These are phyloP conservation scores for Cephalopachus bancanus DNA, from an alignment of 2,797 vertebrate species.

Conservation along the genomic window DNA sequence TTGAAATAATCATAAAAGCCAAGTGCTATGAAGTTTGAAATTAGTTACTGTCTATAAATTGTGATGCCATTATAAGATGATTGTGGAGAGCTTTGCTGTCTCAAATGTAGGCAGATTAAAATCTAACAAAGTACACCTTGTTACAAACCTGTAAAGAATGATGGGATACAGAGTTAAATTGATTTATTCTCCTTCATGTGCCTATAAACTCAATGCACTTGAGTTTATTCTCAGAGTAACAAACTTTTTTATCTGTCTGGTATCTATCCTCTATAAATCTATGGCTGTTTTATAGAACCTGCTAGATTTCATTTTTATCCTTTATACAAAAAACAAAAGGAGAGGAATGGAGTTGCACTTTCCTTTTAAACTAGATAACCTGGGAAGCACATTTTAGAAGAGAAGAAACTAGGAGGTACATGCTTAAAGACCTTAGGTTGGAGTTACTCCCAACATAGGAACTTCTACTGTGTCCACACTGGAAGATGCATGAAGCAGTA, in stretches of 20 bases:
- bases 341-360: background rate
- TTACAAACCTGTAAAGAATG: conserved; percentile 91
- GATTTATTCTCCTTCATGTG: conserved; percentile 88
- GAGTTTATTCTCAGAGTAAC: conserved; percentile 85
- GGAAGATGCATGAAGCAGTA: background rate
- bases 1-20: conserved; percentile 94
- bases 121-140: conserved; percentile 93
- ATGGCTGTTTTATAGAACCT: conserved; percentile 78
- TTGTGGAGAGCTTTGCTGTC: conserved; percentile 92
- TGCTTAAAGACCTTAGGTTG: background rate
- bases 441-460: background rate
- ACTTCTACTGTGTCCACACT: background rate
- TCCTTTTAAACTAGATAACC: background rate
- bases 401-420: background rate
- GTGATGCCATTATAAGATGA: conserved; percentile 92
- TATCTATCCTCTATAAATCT: conserved; percentile 81
- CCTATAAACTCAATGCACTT: conserved; percentile 87
- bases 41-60: conserved; percentile 95
- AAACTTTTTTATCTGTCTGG: conserved; percentile 80
- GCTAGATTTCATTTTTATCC: conserved; percentile 81
- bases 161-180: conserved; percentile 89
- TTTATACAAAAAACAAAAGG: conserved; percentile 76
- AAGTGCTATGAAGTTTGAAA: conserved; percentile 95
- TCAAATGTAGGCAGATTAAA: conserved; percentile 93
- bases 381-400: background rate